Evolutionary conservation across 2,888 invertebrate species (phyloP), one percentile per base, ranked within the genome.

Genomic region (Boloria selene): DNA sequence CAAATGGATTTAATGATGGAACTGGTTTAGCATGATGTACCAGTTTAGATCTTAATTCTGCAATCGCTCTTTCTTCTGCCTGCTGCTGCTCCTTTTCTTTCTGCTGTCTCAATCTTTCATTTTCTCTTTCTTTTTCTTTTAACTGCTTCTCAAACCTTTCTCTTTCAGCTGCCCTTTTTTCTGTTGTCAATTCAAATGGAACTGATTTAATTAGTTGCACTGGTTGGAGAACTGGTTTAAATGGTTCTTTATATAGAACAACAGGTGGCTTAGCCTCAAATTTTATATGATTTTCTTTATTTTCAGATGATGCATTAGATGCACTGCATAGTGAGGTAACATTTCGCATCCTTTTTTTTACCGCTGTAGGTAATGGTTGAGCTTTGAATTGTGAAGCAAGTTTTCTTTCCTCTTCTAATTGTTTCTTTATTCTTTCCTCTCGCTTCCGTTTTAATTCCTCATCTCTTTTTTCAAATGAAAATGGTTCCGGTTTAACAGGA

Each of bases 381-480:
- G 96, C 96, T 81, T 95, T 95, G 76, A 96, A 96, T 72, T 93
- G 93, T 0, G 93, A 85, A 0, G 93, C 90, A 79, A 94, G 93
- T 73, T 93, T 94, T 52, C 93, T 90, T 68, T 94, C 93, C 70
- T 91, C 88, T 67, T 95, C 94, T 18, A 94, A 78, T 66, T 93
- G 86, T 70, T 93, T 91, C 70, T 93, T 93, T 10, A 95, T 93
- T 73, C 92, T 92, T 74, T 94, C 93, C 70, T 95, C 94, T 71
- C 93, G 94, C 64, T 92, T 93, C 51, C 88, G 86, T 60, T 90
- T 86, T 31, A 93, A 74, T 64, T 92, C 85, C 76, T 93, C 94
- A 79, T 96, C 93, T 14, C 95, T 83, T 63, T 93, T 88, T 67
- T 95, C 95, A 86, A 96, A 96, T 71, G 95, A 95, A 77, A 96